Evolutionary conservation across 2,113 vertebrate genomes (phyloP), one percentile per base, ranked within the genome.

Genomic region (Suncus etruscus): DNA sequence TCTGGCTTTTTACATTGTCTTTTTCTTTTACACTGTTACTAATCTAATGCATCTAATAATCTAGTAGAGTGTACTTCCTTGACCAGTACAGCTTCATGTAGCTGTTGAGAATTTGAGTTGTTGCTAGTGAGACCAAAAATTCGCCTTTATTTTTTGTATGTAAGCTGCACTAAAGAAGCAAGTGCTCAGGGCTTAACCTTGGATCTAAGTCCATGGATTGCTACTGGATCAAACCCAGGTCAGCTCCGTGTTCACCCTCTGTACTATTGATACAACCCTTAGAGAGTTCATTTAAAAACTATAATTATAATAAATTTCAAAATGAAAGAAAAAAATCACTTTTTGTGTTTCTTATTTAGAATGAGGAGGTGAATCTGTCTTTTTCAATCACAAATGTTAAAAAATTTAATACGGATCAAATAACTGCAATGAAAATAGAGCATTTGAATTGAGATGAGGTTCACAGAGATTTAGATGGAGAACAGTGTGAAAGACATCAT

Each of bases 311-410:
- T 65, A 24, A 20, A 78, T 48, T 86, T n/a, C 65, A 39, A 50
- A 61, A 31, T 51, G 61, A 87, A 69, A 77, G 70, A 94, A 91
- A 73, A 0, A 1, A 39, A 39, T 39, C 18, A 45, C 68, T 50
- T n/a, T 77, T 81, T 24, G 6, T 61, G 70, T 72, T 25, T 54
- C 7, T 77, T 89, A 83, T 70, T 61, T 91, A n/a, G 25, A 91
- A 31, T 81, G 25, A 14, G 27, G 79, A 82, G 69, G 25, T 24
- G n/a, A 87, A 70, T 78, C 32, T 45, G 29, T 10, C 70, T 39
- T 88, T 91, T 75, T 84, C 45, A n/a, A 6, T 22, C 48, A 27
- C 76, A 48, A 69, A 74, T 63, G 92, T 70, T 86, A 73, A 39
- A 32, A 91, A 87, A 47, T 87, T 8, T 66, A 74, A 70, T 76